phyloP scores from a whole-genome alignment of 1,140 invertebrate genomes.

The Drosophila pachea region DNA sequence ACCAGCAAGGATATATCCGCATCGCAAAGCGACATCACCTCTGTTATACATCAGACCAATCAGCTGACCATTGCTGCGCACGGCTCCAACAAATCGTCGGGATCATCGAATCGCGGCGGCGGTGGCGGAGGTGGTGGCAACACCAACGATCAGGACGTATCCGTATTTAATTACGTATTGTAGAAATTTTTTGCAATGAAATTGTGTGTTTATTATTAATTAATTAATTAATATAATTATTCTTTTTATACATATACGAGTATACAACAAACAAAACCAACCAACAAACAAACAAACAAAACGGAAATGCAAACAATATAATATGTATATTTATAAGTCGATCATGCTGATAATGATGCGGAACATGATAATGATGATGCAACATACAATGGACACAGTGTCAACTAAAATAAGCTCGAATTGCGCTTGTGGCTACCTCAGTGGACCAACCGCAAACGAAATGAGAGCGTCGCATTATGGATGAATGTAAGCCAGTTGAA shows the following conservation, averaged over 20 bases:
- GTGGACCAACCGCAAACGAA: not conserved
- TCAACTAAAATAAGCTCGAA: conserved; percentile 33
- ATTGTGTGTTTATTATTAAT: conserved; percentile 77
- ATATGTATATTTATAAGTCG: conserved; percentile 51
- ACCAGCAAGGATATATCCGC: conserved; percentile 79
- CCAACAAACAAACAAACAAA: conserved; percentile 1
- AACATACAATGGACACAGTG: conserved; percentile 27
- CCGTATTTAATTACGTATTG: conserved; percentile 79
- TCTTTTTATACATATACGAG: conserved; percentile 76
- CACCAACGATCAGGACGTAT: conserved; percentile 77
- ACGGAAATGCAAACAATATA: conserved; percentile 52
- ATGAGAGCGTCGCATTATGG: conserved; percentile 12
- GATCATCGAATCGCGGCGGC: conserved; percentile 72
- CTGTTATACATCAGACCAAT: conserved; percentile 78
- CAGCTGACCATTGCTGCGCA: conserved; percentile 75
- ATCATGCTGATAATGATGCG: conserved; percentile 19
- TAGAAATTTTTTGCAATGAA: conserved; percentile 78
- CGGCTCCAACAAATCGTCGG: conserved; percentile 75
- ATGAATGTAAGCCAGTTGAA: conserved; percentile 36
- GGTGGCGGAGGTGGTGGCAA: conserved; percentile 53
- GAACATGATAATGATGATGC: conserved; percentile 6
- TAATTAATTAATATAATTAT: conserved; percentile 75
- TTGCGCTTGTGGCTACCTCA: conserved; percentile 11
- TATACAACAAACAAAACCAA: conserved; percentile 60
- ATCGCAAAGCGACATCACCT: conserved; percentile 79